Conservation (phyloP, 2,113 vertebrate species). For the Zapus hudsonius region DNA sequence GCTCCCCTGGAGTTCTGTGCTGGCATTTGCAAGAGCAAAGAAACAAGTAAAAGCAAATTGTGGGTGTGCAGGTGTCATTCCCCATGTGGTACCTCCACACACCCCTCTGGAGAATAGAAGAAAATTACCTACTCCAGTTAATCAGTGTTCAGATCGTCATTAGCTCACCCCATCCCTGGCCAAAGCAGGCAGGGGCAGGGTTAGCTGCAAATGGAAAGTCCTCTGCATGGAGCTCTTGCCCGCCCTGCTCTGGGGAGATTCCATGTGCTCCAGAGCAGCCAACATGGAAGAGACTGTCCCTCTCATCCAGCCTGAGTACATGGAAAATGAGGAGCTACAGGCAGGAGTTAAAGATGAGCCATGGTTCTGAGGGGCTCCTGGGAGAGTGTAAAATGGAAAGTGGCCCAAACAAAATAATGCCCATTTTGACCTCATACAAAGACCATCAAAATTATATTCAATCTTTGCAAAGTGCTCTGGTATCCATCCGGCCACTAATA, state of each 20-base stretch:
- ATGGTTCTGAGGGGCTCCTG: not conserved
- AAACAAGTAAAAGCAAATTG: not conserved
- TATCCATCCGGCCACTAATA: slow-evolving; percentile 32
- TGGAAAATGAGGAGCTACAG: not conserved
- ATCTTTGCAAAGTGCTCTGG: slow-evolving; percentile 28
- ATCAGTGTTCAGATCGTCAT: slow-evolving; percentile 62
- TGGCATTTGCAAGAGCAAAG: not conserved
- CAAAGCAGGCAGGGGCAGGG: not conserved
- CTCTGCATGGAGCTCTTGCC: not conserved
- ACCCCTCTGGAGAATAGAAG: not conserved
- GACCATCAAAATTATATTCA: slow-evolving; percentile 59
- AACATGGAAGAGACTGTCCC: slow-evolving; percentile 43
- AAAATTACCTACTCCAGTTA: slow-evolving; percentile 55
- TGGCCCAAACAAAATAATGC: slow-evolving; percentile 73
- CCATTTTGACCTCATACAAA: slow-evolving; percentile 77
- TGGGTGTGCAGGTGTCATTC: slow-evolving; percentile 27
- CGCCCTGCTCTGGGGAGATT: not conserved
- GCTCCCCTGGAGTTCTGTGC: not conserved
- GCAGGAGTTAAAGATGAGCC: slow-evolving; percentile 42
- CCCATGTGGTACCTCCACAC: not conserved
- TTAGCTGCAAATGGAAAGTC: slow-evolving; percentile 66
- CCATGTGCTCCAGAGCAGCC: not conserved
- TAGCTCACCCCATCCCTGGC: slow-evolving; percentile 28
- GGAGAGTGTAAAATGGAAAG: slow-evolving; percentile 56
- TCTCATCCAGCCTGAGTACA: not conserved